Conservation (phyloP, 1,140 invertebrate genomes). For the Pomacea maculata region DNA sequence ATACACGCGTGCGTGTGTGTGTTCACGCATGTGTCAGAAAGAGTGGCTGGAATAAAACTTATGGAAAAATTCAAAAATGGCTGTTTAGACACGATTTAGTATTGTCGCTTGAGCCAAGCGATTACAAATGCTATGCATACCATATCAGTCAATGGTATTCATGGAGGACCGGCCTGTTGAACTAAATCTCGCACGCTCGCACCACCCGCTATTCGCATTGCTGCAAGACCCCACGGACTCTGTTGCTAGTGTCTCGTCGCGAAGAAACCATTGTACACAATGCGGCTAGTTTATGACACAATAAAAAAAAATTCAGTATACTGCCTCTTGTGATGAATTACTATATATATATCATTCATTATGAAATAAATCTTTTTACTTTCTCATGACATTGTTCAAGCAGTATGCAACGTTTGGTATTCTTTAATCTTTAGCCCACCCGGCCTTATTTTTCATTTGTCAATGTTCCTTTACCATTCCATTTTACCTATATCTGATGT, state of each 20-base stretch:
- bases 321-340: neutral
- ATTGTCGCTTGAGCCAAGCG: neutral
- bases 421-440: no score
- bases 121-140: no score
- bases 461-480: neutral
- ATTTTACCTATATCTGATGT: neutral
- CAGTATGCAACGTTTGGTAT: neutral
- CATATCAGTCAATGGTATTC: no score
- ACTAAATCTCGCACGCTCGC: neutral
- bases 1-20: neutral
- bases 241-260: no score
- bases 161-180: neutral
- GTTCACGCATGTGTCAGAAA: neutral
- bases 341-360: neutral
- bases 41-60: neutral
- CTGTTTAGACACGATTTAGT: neutral
- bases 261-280: no score
- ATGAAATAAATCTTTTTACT: neutral
- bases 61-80: neutral
- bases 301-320: neutral
- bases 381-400: no score
- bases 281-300: no score
- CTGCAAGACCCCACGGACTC: no score
- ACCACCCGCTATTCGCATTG: neutral
- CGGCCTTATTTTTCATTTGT: neutral